Conservation (phyloP, 1,140 invertebrate species). For the Tetragnatha versicolor region DNA sequence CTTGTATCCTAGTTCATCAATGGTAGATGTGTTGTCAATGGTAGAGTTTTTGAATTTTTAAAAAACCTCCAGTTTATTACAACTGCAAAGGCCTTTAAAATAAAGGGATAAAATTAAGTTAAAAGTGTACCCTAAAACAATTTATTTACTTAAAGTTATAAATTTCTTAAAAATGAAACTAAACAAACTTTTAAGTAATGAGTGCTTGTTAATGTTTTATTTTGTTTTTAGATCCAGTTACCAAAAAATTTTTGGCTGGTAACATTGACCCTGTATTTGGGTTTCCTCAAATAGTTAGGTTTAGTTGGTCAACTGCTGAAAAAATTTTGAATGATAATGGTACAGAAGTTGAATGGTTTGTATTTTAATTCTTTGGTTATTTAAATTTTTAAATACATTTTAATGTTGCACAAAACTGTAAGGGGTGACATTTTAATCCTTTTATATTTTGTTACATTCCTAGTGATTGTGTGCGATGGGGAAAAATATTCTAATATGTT, state of each 20-base stretch:
- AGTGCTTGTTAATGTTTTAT: not conserved
- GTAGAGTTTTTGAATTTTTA: no score
- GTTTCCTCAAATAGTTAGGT: slow-evolving; percentile 92
- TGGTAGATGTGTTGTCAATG: no score
- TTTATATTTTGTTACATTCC: not conserved
- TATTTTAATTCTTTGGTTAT: slow-evolving; percentile 2
- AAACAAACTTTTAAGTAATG: not conserved
- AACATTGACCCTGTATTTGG: slow-evolving; percentile 93
- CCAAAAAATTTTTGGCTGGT: slow-evolving; percentile 87
- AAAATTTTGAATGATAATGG: slow-evolving; percentile 77
- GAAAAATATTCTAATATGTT: no score
- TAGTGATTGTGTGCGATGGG: no score
- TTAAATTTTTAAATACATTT: slow-evolving; percentile 15
- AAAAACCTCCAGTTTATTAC: no score
- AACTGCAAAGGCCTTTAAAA: no score
- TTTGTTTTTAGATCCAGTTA: slow-evolving; percentile 82
- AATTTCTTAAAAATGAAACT: no score
- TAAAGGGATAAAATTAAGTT: no score
- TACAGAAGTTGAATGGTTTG: slow-evolving; percentile 75
- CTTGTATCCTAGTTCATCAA: no score
- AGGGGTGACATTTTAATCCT: not conserved
- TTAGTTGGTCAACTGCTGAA: slow-evolving; percentile 96
- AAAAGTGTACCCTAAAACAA: no score
- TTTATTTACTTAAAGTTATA: no score
- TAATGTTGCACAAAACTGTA: no score